A percentile compares a stretch with the other conserved stretches of the same genome.
phyloP scores from a whole-genome alignment of 2,113 vertebrate species.

The Plestiodon gilberti region DNA sequence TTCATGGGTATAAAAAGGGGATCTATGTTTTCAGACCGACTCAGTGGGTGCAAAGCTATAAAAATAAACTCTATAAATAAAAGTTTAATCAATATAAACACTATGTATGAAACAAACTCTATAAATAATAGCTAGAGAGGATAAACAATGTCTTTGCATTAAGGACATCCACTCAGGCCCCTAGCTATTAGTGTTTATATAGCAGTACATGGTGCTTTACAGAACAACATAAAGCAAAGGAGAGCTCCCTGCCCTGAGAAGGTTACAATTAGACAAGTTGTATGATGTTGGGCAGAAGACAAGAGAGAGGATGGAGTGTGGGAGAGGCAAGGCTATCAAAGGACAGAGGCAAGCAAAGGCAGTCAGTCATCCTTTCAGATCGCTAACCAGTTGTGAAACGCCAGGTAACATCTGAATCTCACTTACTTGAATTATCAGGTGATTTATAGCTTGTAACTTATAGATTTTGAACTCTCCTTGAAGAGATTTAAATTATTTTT shows the following conservation, averaged over 20 bases:
- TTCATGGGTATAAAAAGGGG: no score
- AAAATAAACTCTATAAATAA: no score
- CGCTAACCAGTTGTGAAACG: neutral
- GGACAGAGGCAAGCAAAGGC: neutral
- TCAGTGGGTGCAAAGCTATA: neutral
- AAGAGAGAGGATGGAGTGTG: neutral
- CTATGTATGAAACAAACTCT: no score
- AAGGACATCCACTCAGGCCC: neutral
- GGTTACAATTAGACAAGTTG: neutral
- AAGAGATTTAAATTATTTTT: neutral
- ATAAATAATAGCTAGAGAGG: no score
- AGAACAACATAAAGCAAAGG: neutral
- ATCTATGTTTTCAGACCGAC: neutral
- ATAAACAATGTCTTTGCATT: no score
- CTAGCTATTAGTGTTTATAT: neutral
- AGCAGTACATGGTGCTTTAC: neutral
- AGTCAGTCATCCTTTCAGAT: neutral
- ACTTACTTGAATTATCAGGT: neutral
- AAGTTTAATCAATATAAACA: no score
- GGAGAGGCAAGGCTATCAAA: neutral
- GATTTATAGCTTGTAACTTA: neutral
- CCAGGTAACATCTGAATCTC: neutral
- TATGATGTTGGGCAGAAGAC: neutral
- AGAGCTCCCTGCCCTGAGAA: neutral
- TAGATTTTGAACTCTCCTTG: neutral